phyloP scores from a whole-genome alignment of 1,140 invertebrate species.

The Globodera rostochiensis region DNA sequence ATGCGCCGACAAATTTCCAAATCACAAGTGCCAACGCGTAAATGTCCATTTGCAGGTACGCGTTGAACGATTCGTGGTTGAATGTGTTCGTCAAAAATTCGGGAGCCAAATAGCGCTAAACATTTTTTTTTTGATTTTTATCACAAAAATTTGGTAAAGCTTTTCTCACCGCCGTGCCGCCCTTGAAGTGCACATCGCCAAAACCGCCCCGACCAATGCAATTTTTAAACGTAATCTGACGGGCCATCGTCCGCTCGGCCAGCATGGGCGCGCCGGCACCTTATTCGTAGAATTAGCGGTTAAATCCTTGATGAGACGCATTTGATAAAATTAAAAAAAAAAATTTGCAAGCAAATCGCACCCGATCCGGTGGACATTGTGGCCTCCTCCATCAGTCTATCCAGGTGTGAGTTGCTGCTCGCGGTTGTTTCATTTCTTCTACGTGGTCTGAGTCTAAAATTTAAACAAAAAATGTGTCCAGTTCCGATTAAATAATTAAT shows the following conservation, averaged over 20 bases:
- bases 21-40: conserved; percentile 90
- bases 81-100: conserved; percentile 84
- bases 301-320: too few relatives aligned
- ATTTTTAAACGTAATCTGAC: conserved; percentile 86
- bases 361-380: conserved; percentile 40
- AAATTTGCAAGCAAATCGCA: background rate
- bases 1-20: conserved; percentile 82
- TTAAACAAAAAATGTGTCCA: too few relatives aligned
- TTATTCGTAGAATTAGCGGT: too few relatives aligned
- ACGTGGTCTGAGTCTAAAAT: background rate
- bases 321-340: too few relatives aligned
- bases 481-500: too few relatives aligned
- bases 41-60: conserved; percentile 73
- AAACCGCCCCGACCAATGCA: conserved; percentile 91
- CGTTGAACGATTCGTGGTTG: conserved; percentile 66
- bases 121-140: background rate
- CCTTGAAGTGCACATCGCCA: conserved; percentile 79
- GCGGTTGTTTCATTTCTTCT: background rate
- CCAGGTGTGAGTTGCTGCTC: conserved; percentile 15
- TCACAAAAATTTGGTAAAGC: conserved; percentile 9
- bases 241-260: conserved; percentile 88
- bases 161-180: conserved; percentile 73
- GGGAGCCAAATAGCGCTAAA: conserved; percentile 68
- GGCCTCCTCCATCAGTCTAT: background rate
- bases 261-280: conserved; percentile 78